Percentiles rank a stretch among this genome's conserved stretches.
phyloP scores from a whole-genome alignment of 2,888 invertebrate species.

The Agrochola macilenta region DNA sequence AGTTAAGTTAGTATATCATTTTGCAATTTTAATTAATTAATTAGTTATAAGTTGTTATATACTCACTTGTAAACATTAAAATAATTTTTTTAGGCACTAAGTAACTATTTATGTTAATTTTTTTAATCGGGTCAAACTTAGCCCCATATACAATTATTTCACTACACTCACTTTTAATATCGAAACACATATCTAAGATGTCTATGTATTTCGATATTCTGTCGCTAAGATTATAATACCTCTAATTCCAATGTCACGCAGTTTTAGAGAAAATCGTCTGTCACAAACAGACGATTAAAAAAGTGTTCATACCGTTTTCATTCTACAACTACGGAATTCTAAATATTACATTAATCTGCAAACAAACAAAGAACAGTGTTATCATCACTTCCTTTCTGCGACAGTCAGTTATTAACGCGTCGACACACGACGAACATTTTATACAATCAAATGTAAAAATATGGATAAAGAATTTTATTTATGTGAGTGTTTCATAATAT shows the following conservation, averaged over 20 bases:
- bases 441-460: constrained; percentile 27
- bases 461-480: constrained; percentile 51
- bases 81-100: too few relatives aligned
- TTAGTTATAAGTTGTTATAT: too few relatives aligned
- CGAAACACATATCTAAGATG: background rate
- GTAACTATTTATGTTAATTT: background rate
- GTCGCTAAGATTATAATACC: background rate
- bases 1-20: too few relatives aligned
- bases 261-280: background rate
- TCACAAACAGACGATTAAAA: background rate
- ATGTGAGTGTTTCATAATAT: constrained; percentile 56
- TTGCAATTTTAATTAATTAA: too few relatives aligned
- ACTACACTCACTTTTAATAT: background rate
- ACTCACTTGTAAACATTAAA: too few relatives aligned
- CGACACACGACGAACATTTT: constrained; percentile 10
- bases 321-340: constrained; percentile 16
- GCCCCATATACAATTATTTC: background rate
- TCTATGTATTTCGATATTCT: background rate
- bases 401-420: constrained; percentile 44
- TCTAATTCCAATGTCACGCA: too few relatives aligned
- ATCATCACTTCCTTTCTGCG: constrained; percentile 42
- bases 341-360: constrained; percentile 31
- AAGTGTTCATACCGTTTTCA: constrained; percentile 6
- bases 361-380: constrained; percentile 39
- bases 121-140: background rate